Evolutionary conservation across 2,888 invertebrate genomes (phyloP).

Genomic region (Oxyteleia sp.): DNA sequence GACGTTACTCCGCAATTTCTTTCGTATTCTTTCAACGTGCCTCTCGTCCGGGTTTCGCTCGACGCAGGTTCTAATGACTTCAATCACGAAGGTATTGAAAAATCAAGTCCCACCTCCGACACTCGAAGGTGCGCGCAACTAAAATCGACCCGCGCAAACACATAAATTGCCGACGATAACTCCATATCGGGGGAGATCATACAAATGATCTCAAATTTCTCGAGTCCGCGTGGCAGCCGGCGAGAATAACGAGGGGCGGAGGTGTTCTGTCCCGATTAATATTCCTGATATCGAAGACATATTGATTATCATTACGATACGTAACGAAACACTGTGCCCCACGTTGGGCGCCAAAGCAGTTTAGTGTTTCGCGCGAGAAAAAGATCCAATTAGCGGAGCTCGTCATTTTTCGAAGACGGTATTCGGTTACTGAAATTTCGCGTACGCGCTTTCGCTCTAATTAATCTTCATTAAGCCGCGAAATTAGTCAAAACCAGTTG

Average conservation of each 20-base stretch:
- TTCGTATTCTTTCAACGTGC: slow-evolving; percentile 50
- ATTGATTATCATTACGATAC: slow-evolving; percentile 28
- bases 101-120: slow-evolving; percentile 76
- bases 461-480: slow-evolving; percentile 60
- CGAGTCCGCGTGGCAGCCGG: too few relatives aligned
- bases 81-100: slow-evolving; percentile 83
- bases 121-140: slow-evolving; percentile 1
- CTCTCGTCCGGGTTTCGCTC: slow-evolving; percentile 30
- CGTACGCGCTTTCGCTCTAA: slow-evolving; percentile 44
- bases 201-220: slow-evolving; percentile 1
- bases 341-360: neutral
- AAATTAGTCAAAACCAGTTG: slow-evolving; percentile 58
- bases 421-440: slow-evolving; percentile 40
- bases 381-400: slow-evolving; percentile 33
- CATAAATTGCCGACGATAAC: too few relatives aligned
- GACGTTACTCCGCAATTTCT: slow-evolving; percentile 54
- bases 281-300: slow-evolving; percentile 18
- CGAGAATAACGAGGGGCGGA: too few relatives aligned
- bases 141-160: slow-evolving; percentile 7
- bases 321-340: slow-evolving; percentile 32
- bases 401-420: slow-evolving; percentile 34
- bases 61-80: slow-evolving; percentile 79
- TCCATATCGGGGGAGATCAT: too few relatives aligned
- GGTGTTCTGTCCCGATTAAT: too few relatives aligned
- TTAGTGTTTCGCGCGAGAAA: slow-evolving; percentile 18